A percentile compares a stretch with the other conserved stretches of the same genome.
Evolutionary conservation across 2,888 invertebrate genomes (phyloP).

Genomic region (Lithosia quadra): DNA sequence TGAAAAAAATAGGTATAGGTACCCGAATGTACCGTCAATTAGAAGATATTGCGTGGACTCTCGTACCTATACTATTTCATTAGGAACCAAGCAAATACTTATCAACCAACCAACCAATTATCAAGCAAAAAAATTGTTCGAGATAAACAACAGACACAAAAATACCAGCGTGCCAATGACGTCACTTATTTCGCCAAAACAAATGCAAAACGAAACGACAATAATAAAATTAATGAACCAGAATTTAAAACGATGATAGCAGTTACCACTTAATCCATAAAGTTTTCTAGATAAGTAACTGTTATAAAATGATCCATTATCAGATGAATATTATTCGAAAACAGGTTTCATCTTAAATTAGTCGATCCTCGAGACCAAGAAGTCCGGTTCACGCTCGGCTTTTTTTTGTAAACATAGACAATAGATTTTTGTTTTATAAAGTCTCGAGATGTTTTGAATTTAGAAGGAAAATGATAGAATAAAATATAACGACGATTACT

Average conservation of each 20-base stretch:
- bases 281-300: conserved; percentile 40
- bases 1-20: too few species aligned
- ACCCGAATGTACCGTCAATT: too few species aligned
- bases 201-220: conserved; percentile 25
- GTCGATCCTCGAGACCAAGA: conserved; percentile 3
- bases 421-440: conserved; percentile 53
- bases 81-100: too few species aligned
- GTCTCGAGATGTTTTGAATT: conserved; percentile 37
- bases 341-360: conserved; percentile 23
- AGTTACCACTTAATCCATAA: conserved; percentile 44
- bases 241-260: conserved; percentile 40
- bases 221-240: conserved; percentile 33
- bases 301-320: conserved; percentile 20
- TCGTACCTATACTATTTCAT: too few species aligned
- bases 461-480: conserved; percentile 57
- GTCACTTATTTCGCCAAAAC: conserved; percentile 13
- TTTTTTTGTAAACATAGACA: conserved; percentile 39
- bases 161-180: conserved; percentile 12
- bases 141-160: not conserved
- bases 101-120: too few species aligned
- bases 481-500: conserved; percentile 46
- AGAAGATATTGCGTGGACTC: too few species aligned
- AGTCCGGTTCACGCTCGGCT: conserved; percentile 38
- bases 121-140: too few species aligned
- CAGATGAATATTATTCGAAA: not conserved